These are phyloP conservation scores for Artibeus lituratus DNA, from an alignment of 2,797 vertebrate species.

Conservation along the genomic window DNA sequence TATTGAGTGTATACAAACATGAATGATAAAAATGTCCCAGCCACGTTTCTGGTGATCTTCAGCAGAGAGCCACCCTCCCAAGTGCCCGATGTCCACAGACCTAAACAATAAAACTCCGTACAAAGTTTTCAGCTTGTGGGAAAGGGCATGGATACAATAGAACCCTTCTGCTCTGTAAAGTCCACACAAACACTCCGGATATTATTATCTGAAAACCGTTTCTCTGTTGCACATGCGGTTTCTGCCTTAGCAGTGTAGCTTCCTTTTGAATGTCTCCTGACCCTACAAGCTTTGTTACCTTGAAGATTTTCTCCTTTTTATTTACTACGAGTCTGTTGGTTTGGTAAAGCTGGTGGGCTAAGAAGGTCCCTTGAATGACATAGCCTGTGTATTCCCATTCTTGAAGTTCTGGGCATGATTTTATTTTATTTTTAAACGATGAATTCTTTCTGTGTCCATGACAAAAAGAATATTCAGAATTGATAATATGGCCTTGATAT, in stretches of 20 bases:
- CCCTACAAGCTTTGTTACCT: neutral
- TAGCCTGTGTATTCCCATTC: neutral
- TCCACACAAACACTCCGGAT: neutral
- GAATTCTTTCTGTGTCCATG: neutral
- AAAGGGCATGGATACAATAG: neutral
- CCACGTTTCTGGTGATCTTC: neutral
- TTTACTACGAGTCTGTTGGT: neutral
- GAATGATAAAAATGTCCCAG: neutral
- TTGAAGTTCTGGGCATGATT: neutral
- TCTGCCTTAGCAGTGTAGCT: neutral
- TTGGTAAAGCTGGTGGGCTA: neutral
- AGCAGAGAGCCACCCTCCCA: neutral
- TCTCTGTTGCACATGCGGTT: neutral
- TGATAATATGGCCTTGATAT: neutral
- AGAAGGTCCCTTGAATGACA: neutral
- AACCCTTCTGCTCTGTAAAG: neutral
- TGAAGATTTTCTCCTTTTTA: neutral
- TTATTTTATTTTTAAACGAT: constrained; percentile 21
- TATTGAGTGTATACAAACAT: neutral
- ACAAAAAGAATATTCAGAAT: neutral
- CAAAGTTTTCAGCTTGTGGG: neutral
- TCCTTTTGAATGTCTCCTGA: neutral
- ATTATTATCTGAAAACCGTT: neutral
- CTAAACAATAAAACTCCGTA: neutral
- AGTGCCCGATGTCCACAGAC: neutral